These are phyloP conservation scores for Dynastes grantii DNA, from an alignment of 2,888 invertebrate species.

Conservation along the genomic window DNA sequence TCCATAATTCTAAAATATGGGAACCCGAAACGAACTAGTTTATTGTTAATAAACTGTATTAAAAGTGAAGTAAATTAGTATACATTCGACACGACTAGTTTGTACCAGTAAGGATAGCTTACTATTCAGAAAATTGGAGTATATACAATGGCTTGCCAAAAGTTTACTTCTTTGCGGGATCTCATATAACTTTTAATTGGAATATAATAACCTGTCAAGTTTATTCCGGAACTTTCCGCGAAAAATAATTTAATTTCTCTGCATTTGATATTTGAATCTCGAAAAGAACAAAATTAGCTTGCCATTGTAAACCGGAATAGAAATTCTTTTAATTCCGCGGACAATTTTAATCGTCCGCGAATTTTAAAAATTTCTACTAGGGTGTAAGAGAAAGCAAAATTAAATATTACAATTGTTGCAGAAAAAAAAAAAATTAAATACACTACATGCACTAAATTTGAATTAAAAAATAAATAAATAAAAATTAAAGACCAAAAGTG, in stretches of 20 bases:
- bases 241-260: background rate
- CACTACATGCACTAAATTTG: slow-evolving; percentile 22
- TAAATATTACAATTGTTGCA: background rate
- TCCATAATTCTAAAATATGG: background rate
- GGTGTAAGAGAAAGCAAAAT: background rate
- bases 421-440: slow-evolving; percentile 18
- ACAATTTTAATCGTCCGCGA: too few relatives aligned
- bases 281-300: too few relatives aligned
- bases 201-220: slow-evolving; percentile 7
- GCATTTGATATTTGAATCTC: too few relatives aligned
- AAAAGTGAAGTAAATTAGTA: slow-evolving; percentile 22
- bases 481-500: slow-evolving; percentile 56
- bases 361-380: too few relatives aligned
- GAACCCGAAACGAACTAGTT: too few relatives aligned
- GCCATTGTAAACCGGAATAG: too few relatives aligned
- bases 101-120: slow-evolving; percentile 10
- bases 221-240: too few relatives aligned
- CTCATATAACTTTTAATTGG: slow-evolving; percentile 3
- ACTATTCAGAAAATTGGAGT: slow-evolving; percentile 35
- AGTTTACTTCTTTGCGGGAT: background rate
- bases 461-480: slow-evolving; percentile 22
- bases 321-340: too few relatives aligned
- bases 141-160: slow-evolving; percentile 19
- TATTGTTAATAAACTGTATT: slow-evolving; percentile 7
- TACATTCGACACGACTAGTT: background rate